phyloP scores from a whole-genome alignment of 2,888 invertebrate genomes.

The Caenorhabditis panamensis region DNA sequence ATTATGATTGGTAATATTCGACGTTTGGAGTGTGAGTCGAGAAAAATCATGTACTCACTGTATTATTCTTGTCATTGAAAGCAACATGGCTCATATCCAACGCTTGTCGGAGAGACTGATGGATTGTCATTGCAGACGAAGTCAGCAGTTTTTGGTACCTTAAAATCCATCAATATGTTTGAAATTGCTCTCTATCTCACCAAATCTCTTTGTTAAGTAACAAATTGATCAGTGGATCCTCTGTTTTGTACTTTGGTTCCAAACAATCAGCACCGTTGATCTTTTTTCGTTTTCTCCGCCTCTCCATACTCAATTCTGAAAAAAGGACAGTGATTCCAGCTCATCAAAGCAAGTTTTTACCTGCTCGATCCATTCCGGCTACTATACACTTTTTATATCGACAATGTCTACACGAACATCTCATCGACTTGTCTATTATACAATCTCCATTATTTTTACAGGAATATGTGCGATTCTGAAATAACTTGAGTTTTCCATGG shows the following conservation, averaged over 20 bases:
- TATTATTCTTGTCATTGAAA: constrained; percentile 67
- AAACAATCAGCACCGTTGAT: constrained; percentile 56
- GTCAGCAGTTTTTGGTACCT: constrained; percentile 68
- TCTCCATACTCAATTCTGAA: constrained; percentile 79
- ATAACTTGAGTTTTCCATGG: constrained; percentile 2
- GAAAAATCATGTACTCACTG: constrained; percentile 37
- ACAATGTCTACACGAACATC: constrained; percentile 77
- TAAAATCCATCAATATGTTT: constrained; percentile 7
- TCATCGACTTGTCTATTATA: constrained; percentile 76
- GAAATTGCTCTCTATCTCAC: constrained; percentile 34
- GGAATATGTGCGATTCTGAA: constrained; percentile 79
- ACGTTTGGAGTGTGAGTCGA: neutral
- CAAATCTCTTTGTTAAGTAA: constrained; percentile 66
- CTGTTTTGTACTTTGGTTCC: constrained; percentile 41
- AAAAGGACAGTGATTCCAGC: neutral
- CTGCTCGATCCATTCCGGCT: constrained; percentile 76
- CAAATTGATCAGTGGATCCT: constrained; percentile 71
- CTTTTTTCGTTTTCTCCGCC: constrained; percentile 77
- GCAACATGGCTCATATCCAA: constrained; percentile 55
- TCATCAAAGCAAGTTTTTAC: constrained; percentile 40
- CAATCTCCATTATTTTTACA: constrained; percentile 78
- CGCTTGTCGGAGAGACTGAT: constrained; percentile 64
- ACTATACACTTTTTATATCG: constrained; percentile 78
- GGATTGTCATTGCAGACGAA: constrained; percentile 66
- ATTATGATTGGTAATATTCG: neutral